Evolutionary conservation across 2,888 invertebrate genomes (phyloP).

Genomic region (Zygothrica quintamaculata): DNA sequence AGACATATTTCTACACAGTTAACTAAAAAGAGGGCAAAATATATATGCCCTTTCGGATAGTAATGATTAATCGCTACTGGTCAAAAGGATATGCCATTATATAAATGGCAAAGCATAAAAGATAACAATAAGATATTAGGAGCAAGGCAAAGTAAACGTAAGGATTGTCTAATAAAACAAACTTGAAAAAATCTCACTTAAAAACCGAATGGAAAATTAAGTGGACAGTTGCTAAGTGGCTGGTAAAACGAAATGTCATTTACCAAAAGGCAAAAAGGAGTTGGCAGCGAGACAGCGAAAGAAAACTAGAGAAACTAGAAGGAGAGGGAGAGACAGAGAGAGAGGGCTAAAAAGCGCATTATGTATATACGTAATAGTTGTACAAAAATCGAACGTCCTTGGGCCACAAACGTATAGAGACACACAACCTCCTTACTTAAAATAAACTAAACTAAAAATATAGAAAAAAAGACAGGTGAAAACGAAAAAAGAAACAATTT

Average conservation of each 20-base stretch:
- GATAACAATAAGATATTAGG: too few relatives aligned
- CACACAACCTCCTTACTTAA: constrained; percentile 19
- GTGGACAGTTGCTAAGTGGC: constrained; percentile 31
- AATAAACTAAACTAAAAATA: constrained; percentile 17
- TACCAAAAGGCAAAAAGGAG: constrained; percentile 6
- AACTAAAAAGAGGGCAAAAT: constrained; percentile 37
- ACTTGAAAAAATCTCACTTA: not conserved
- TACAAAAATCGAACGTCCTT: constrained; percentile 78
- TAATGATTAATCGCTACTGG: not conserved
- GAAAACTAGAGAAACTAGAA: too few relatives aligned
- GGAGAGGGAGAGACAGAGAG: not conserved
- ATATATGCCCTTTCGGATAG: constrained; percentile 26
- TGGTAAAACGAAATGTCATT: constrained; percentile 58
- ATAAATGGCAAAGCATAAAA: too few relatives aligned
- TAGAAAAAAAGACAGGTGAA: constrained; percentile 12
- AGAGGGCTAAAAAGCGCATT: constrained; percentile 21
- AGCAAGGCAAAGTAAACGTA: too few relatives aligned
- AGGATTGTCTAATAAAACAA: too few relatives aligned
- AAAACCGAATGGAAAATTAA: constrained; percentile 56
- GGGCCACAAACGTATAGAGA: constrained; percentile 46
- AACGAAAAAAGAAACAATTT: constrained; percentile 49
- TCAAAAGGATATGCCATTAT: constrained; percentile 1
- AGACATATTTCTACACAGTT: too few relatives aligned
- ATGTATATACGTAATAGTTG: constrained; percentile 31
- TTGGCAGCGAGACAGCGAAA: too few relatives aligned